Evolutionary conservation across 2,797 vertebrate genomes (phyloP).

Genomic region (Nannoperca australis): DNA sequence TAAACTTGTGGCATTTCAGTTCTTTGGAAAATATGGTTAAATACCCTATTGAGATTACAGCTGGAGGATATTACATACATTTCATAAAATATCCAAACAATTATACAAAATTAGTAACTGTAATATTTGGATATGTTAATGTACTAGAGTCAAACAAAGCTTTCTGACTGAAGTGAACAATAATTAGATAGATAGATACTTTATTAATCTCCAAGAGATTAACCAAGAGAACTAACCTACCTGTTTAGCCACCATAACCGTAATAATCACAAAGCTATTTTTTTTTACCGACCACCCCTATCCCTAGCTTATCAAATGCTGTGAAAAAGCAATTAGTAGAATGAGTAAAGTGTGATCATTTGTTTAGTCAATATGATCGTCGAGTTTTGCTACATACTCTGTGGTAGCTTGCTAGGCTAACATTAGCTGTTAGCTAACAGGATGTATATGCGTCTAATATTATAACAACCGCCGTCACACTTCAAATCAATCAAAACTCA

Average conservation of each 20-base stretch:
- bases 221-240: background rate
- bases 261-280: background rate
- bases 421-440: conserved; percentile 9
- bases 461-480: background rate
- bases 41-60: background rate
- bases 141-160: background rate
- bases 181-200: background rate
- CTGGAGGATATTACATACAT: background rate
- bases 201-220: too few relatives aligned
- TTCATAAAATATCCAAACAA: background rate
- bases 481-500: accelerated
- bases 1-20: background rate
- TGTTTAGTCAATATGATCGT: background rate
- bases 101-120: background rate
- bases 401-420: conserved; percentile 48
- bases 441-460: background rate
- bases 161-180: background rate
- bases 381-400: background rate
- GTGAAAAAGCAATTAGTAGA: background rate
- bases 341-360: too few relatives aligned
- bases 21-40: background rate
- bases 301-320: accelerated
- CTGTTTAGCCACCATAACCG: too few relatives aligned
- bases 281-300: background rate
- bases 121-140: background rate